Conservation (phyloP, 1,140 invertebrate genomes). For the Drosophila quadrilineata region DNA sequence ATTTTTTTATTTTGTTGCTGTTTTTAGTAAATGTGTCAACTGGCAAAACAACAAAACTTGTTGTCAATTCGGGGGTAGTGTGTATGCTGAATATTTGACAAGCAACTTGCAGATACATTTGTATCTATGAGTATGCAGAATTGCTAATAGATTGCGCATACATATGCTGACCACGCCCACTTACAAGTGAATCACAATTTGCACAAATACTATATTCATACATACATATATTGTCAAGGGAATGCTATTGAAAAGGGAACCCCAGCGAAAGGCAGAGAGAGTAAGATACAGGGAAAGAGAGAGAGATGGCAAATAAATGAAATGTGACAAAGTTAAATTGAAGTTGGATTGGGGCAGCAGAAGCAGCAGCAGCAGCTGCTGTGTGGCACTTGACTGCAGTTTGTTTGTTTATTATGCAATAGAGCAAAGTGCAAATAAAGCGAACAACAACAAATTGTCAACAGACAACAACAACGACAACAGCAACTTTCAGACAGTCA, state of each 20-base stretch:
- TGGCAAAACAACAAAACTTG: conserved; percentile 8
- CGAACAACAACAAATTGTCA: conserved; percentile 11
- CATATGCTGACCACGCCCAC: not conserved
- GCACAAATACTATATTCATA: too few species aligned
- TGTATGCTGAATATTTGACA: conserved; percentile 26
- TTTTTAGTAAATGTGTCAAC: conserved; percentile 34
- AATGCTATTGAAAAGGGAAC: not conserved
- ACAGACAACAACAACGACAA: conserved; percentile 9
- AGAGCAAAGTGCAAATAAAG: conserved; percentile 26
- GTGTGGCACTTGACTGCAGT: not conserved
- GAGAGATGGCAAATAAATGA: not conserved
- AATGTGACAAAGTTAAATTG: conserved; percentile 34
- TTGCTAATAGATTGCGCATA: conserved; percentile 28
- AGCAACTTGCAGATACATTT: conserved; percentile 11
- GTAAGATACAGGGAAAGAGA: not conserved
- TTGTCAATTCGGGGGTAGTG: conserved; percentile 15
- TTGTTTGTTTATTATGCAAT: conserved; percentile 41
- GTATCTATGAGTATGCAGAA: not conserved
- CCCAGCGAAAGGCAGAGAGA: not conserved
- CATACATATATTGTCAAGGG: conserved; percentile 22
- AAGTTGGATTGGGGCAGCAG: conserved; percentile 5
- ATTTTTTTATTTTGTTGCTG: conserved; percentile 4
- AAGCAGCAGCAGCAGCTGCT: not conserved
- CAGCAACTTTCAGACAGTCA: not conserved
- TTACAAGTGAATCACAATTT: conserved; percentile 41